Evolutionary conservation across 2,113 vertebrate species (phyloP).

Genomic region (Mormyrus iriodes): DNA sequence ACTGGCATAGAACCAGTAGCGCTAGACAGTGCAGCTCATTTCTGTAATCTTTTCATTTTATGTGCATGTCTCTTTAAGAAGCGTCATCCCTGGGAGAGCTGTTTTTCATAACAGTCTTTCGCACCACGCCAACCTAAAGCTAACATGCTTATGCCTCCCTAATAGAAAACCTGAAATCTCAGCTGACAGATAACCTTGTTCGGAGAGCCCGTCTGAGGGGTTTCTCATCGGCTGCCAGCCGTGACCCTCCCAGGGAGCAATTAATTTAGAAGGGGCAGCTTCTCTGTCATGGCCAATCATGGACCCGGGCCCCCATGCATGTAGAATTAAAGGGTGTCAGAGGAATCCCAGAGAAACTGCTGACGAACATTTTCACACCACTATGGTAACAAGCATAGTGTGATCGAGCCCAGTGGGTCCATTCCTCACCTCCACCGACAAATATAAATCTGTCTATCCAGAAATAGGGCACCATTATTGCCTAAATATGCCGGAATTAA

Average conservation of each 20-base stretch:
- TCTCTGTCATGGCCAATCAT: background rate
- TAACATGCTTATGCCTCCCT: background rate
- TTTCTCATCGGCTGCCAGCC: background rate
- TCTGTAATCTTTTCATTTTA: background rate
- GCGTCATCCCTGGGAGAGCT: background rate
- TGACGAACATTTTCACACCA: background rate
- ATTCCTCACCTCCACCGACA: background rate
- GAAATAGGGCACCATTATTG: background rate
- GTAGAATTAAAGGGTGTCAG: background rate
- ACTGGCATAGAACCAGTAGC: too few species aligned
- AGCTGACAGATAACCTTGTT: conserved; percentile 17
- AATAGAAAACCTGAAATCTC: background rate
- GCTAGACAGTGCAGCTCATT: background rate
- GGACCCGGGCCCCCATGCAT: background rate
- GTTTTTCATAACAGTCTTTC: background rate
- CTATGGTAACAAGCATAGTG: background rate
- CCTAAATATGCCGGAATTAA: background rate
- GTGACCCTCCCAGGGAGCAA: background rate
- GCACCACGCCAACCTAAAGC: background rate
- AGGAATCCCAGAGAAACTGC: background rate
- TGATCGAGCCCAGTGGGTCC: background rate
- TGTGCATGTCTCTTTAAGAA: background rate
- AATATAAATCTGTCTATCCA: background rate
- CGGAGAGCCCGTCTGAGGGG: background rate
- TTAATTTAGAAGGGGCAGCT: background rate